Conservation (phyloP, 2,888 invertebrate genomes). For the Heteropelma amictum region DNA sequence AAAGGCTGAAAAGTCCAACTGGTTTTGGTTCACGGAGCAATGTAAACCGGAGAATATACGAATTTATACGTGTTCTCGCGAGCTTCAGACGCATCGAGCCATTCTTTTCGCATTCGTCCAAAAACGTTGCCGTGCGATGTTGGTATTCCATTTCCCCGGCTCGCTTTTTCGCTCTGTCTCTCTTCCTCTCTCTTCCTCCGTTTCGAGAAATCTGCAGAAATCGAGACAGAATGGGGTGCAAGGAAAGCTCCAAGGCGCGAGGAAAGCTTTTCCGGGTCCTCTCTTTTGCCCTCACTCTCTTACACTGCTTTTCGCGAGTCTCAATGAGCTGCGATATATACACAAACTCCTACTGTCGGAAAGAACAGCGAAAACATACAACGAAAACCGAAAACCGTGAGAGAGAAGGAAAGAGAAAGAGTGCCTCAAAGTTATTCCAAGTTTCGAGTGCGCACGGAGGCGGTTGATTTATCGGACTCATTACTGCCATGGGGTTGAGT, state of each 20-base stretch:
- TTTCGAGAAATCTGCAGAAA: slow-evolving; percentile 2
- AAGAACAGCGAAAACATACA: slow-evolving; percentile 23
- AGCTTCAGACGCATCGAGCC: slow-evolving; percentile 33
- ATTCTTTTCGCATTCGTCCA: slow-evolving; percentile 44
- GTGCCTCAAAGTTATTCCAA: slow-evolving; percentile 74
- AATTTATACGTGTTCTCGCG: slow-evolving; percentile 1
- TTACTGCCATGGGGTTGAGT: slow-evolving; percentile 69
- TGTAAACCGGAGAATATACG: not conserved
- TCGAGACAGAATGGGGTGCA: slow-evolving; percentile 18
- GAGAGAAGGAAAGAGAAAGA: slow-evolving; percentile 26
- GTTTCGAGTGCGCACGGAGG: slow-evolving; percentile 75
- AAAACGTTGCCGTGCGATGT: slow-evolving; percentile 16
- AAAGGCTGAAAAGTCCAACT: slow-evolving; percentile 39
- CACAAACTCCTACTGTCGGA: not conserved
- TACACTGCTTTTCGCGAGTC: slow-evolving; percentile 12
- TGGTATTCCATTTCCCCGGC: not conserved
- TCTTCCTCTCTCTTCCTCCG: not conserved
- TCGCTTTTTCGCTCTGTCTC: not conserved
- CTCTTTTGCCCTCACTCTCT: not conserved
- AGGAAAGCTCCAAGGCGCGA: slow-evolving; percentile 21
- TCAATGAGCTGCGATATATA: slow-evolving; percentile 32
- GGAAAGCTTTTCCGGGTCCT: slow-evolving; percentile 47
- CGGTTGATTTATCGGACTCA: slow-evolving; percentile 78
- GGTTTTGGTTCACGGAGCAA: not conserved
- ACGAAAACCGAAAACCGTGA: slow-evolving; percentile 36